Conservation (phyloP, 2,113 vertebrate species). For the Neodontobutis hainanensis region DNA sequence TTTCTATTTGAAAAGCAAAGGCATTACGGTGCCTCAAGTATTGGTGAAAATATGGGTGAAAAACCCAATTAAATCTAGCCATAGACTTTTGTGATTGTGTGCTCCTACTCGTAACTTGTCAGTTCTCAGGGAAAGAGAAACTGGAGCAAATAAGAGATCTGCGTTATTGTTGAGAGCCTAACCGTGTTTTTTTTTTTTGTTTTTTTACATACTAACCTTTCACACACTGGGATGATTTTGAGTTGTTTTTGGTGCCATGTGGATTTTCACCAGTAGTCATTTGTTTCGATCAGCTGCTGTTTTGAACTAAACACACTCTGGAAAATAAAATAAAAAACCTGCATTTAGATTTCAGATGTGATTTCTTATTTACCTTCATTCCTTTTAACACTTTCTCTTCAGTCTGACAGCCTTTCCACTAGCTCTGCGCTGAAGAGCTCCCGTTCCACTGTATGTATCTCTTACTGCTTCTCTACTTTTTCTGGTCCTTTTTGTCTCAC, state of each 20-base stretch:
- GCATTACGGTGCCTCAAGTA: not conserved
- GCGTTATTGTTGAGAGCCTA: no score
- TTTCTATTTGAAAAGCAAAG: no score
- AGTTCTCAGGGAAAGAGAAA: no score
- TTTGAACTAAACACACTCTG: conserved; percentile 3
- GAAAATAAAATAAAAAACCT: not conserved
- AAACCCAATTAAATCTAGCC: not conserved
- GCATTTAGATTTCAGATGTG: not conserved
- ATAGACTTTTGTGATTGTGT: not conserved
- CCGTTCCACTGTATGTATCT: conserved; percentile 81
- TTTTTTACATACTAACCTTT: not conserved
- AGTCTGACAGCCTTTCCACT: conserved; percentile 74
- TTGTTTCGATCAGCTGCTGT: conserved; percentile 5
- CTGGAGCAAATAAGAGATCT: no score
- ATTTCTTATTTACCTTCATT: conserved; percentile 4
- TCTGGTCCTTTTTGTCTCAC: conserved; percentile 11
- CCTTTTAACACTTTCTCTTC: conserved; percentile 53
- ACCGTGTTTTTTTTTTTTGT: no score
- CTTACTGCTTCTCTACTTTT: not conserved
- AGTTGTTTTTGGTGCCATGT: not conserved
- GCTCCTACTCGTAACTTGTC: not conserved
- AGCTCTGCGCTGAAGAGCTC: conserved; percentile 77
- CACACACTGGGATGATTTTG: not conserved
- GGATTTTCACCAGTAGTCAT: not conserved
- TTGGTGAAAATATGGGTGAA: no score